Base-by-base conservation (phyloP, 2,113 vertebrate species). In the Triplophysa tibetana region DNA sequence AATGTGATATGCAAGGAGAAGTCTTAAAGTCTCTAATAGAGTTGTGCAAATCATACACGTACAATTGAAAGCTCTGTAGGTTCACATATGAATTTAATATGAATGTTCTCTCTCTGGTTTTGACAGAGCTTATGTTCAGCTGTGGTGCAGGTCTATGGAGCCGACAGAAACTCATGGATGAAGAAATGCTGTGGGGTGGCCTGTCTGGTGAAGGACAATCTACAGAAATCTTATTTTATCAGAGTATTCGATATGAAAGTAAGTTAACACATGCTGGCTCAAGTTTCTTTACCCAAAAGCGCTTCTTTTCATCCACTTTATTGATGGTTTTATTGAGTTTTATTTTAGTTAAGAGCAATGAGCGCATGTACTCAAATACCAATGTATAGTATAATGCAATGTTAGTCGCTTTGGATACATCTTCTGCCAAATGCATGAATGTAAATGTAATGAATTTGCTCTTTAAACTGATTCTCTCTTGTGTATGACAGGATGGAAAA, bases 141-240 rank as follows among this genome's bases (percentile, higher is more conserved):
- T 16, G 96, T 99, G 88, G 95, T 97, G 74, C 97, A 99, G 83
- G 95, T 98, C 67, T 99, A 92, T 70, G 91, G 90, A 70, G 94
- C 95, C 43, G 98, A 99, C 41, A 93, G 96, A 75, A 96, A 94
- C 88, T 93, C 92, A 87, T 99, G 97, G 98, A 92, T 85, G 70
- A 99, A 98, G 92, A 95, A 90, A 65, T 97, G 97, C 88, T 98
- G 96, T 82, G 98, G 97, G 1, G 96, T 98, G 88, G 95, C 94
- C 88, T 98, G 96, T 90, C 92, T 99, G 88, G 95, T 99, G 86
- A 99, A 99, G 90, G 98, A 99, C 95, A 98, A 96, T 94, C 93
- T 93, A 0, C 93, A 89, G 80, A 93, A 96, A 82, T 99, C 98
- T 0, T 99, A 99, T 93, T 99, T 94, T 91, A 96, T 99, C 92